Evolutionary conservation across 2,113 vertebrate species (phyloP), one percentile per base, ranked within the genome.

Genomic region (Aegithalos caudatus): DNA sequence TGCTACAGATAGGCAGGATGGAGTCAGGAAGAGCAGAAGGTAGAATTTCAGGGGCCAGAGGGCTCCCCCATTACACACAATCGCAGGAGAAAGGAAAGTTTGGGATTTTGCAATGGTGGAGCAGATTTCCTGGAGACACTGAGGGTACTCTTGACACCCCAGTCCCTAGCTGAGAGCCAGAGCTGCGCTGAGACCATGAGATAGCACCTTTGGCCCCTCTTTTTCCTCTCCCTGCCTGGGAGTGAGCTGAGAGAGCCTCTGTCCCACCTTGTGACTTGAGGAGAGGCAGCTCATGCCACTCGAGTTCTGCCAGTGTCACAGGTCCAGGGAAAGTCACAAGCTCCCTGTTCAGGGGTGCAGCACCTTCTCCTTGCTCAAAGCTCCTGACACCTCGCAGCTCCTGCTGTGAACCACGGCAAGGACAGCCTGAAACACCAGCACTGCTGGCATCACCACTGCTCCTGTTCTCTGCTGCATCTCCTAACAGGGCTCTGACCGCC

Each of bases 401-500:
- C 42, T 40, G 37, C 54, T n/a, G 4, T 0, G 11, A 57, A 13
- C 35, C 50, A 4, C 0, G 13, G 15, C 66, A 66, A 81, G 40
- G 50, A 48, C 24, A 72, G 58, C 70, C 58, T 65, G 38, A 25
- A 58, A 20, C 44, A 7, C 12, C 44, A 37, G 23, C 53, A 2
- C 50, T 53, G 70, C 61, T n/a, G 88, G 44, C 0, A 10, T 91
- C 96, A 96, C 96, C 48, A 74, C 91, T 67, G 90, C 94, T 87
- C 35, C 78, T 64, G 73, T 83, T 96, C 95, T 92, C 96, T 92
- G 74, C 69, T 28, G 33, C 45, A 70, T 44, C 74, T 65, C 94
- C 96, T 56, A 82, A 62, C 53, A 71, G 90, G 95, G 91, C 95
- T 86, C 79, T 92, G 78, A 97, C 95, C 95, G 92, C 77, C 80